Base-by-base conservation (phyloP, 2,113 vertebrate genomes). In the Pseudorasbora parva region DNA sequence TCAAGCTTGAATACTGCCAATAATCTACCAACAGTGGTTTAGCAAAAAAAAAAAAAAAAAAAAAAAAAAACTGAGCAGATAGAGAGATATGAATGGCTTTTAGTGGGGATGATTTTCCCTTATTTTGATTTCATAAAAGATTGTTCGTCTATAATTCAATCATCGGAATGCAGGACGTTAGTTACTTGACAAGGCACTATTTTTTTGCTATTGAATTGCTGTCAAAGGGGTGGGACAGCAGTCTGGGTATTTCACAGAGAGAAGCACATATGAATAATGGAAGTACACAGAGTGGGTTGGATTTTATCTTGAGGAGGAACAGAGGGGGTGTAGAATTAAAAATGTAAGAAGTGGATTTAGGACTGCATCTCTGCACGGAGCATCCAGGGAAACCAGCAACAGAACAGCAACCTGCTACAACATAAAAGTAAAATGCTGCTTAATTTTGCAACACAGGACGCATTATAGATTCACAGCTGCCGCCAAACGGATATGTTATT, bases 361-460 rank as follows among this genome's bases (percentile, higher is more conserved):
- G 97, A 96, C 93, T 96, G 97, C 96, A 97, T 96, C 93, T 98
- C 96, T 0, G 96, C 95, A 43, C 96, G 95, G 75, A 98, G 94
- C 96, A 98, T 97, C 97, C 97, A 98, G 5, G 97, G 97, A 81
- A 98, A 98, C 97, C 97, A 98, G 88, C 97, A 98, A 90, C 97
- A 97, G 93, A 98, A 98, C 84, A 98, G 95, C 90, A 98, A 94
- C 93, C 97, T 98, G 93, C 87, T 88, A 75, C 14, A 84, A 82
- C 30, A 84, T 17, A 56, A 23, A 45, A 71, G 11, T 68, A 27
- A 66, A 64, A 60, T 54, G 25, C 12, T 75, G 47, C 5, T 59
- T 59, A 77, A 41, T 57, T 3, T 57, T 41, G 21, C 30, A 59
- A 23, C 47, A 23, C 57, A 47, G 54, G 12, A 64, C 27, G 1